Evolutionary conservation across 2,113 vertebrate genomes (phyloP).

Genomic region (Rhabdornis inornatus): DNA sequence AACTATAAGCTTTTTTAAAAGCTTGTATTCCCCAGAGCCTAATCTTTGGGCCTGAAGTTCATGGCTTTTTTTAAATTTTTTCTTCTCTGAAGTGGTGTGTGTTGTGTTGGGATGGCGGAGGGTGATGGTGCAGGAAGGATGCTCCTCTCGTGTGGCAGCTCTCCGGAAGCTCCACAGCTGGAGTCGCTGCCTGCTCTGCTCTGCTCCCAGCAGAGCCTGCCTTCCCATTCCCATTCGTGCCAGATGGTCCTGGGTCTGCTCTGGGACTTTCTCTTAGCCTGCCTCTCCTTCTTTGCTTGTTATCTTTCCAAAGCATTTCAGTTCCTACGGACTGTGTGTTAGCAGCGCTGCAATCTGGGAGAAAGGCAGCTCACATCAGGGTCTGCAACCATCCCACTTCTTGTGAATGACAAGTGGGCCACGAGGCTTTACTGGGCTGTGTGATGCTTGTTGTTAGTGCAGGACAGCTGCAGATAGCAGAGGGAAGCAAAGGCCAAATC

Average conservation of each 20-base stretch:
- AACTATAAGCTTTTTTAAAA: not conserved
- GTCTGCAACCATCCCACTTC: fast-evolving
- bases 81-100: not conserved
- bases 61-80: not conserved
- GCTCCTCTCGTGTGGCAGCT: not conserved
- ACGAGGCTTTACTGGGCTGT: not conserved
- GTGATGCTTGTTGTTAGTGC: not conserved
- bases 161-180: not conserved
- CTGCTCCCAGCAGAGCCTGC: not conserved
- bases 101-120: not conserved
- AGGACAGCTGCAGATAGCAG: not conserved
- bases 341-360: not conserved
- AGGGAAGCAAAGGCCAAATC: not conserved
- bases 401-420: not conserved
- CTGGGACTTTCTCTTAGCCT: not conserved
- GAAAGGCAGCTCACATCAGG: not conserved
- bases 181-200: not conserved
- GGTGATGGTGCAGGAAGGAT: not conserved
- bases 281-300: not conserved
- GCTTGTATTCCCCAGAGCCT: not conserved
- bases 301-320: not conserved
- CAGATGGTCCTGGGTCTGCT: not conserved
- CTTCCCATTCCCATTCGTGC: fast-evolving
- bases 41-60: not conserved
- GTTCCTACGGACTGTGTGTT: not conserved